These are phyloP conservation scores for Cetonia aurata DNA, from an alignment of 2,888 invertebrate species.

Conservation along the genomic window DNA sequence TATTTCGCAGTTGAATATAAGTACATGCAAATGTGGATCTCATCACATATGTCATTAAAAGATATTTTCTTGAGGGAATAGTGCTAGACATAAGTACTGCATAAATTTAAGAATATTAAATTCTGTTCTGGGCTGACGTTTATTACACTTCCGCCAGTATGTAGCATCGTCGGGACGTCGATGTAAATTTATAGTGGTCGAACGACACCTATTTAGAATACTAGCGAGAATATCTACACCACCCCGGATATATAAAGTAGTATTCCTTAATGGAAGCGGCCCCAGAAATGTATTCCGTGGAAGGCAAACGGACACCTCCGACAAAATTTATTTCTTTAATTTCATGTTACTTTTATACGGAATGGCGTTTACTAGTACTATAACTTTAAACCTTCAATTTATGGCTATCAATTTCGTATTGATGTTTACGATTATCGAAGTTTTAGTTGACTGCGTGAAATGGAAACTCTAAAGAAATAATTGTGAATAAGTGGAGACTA, in stretches of 20 bases:
- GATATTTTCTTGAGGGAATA: constrained; percentile 28
- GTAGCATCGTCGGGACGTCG: constrained; percentile 25
- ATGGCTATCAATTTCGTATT: too few relatives aligned
- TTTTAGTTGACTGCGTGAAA: too few relatives aligned
- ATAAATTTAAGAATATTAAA: constrained; percentile 43
- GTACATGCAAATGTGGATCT: not conserved
- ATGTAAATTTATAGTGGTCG: constrained; percentile 27
- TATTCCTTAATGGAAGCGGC: constrained; percentile 22
- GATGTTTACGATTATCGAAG: too few relatives aligned
- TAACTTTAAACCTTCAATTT: too few relatives aligned
- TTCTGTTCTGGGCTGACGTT: constrained; percentile 37
- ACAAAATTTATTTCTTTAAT: constrained; percentile 1
- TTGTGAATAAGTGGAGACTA: too few relatives aligned
- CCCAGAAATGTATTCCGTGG: not conserved
- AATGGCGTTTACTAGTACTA: not conserved
- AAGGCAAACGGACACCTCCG: not conserved
- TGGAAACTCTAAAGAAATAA: too few relatives aligned
- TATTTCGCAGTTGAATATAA: too few relatives aligned
- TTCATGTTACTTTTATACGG: not conserved
- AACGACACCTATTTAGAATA: constrained; percentile 32
- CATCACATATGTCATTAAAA: constrained; percentile 21
- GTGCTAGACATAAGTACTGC: constrained; percentile 31
- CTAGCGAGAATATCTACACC: constrained; percentile 20
- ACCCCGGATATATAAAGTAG: constrained; percentile 16
- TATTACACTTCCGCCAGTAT: constrained; percentile 29